A percentile compares a stretch with the other conserved stretches of the same genome.
Conservation (phyloP, 2,888 invertebrate species). For the Tenthredo distinguenda region DNA sequence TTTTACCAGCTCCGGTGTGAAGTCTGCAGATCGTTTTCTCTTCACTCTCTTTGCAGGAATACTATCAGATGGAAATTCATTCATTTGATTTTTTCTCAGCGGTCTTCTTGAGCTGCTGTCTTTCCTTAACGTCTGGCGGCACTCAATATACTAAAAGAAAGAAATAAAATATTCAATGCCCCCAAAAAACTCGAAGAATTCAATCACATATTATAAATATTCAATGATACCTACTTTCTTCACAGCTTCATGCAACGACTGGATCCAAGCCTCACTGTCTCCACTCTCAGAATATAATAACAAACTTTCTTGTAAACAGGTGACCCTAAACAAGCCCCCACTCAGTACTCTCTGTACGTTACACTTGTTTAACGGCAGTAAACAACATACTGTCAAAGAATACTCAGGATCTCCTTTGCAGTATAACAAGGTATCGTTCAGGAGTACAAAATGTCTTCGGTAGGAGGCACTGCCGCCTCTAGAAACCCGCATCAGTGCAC, state of each 20-base stretch:
- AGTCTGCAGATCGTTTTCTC: constrained; percentile 62
- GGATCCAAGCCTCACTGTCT: constrained; percentile 81
- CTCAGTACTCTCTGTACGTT: constrained; percentile 81
- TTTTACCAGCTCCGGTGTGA: constrained; percentile 58
- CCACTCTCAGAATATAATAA: constrained; percentile 81
- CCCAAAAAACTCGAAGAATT: neutral
- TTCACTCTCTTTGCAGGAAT: constrained; percentile 62
- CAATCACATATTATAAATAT: constrained; percentile 14
- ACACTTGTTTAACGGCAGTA: constrained; percentile 86
- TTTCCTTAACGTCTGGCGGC: constrained; percentile 82
- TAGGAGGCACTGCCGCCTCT: constrained; percentile 76
- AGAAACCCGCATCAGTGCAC: constrained; percentile 82
- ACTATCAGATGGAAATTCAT: constrained; percentile 76
- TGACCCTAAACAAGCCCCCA: constrained; percentile 82
- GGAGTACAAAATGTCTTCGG: constrained; percentile 84
- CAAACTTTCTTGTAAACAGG: constrained; percentile 81
- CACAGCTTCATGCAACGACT: constrained; percentile 80
- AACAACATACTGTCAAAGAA: constrained; percentile 83
- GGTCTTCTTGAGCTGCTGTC: constrained; percentile 84
- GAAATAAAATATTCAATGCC: constrained; percentile 6
- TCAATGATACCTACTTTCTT: constrained; percentile 74
- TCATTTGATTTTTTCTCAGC: constrained; percentile 81
- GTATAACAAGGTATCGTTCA: constrained; percentile 87
- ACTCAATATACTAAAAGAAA: constrained; percentile 78
- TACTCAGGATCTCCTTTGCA: constrained; percentile 84